phyloP scores from a whole-genome alignment of 2,797 vertebrate genomes.

The Pitangus sulphuratus region DNA sequence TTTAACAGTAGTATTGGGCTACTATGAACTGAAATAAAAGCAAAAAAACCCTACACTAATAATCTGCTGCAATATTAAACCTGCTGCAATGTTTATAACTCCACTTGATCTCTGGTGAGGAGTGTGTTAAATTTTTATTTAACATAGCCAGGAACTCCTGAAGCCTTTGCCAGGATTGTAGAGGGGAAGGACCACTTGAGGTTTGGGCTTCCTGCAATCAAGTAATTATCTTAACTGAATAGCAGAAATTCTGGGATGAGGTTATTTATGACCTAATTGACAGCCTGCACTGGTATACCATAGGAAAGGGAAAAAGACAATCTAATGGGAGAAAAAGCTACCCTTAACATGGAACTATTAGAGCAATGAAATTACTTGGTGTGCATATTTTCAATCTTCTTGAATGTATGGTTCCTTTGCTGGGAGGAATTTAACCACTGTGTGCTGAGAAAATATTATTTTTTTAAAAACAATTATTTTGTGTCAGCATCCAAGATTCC shows the following conservation, averaged over 20 bases:
- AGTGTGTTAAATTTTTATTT: slow-evolving; percentile 4
- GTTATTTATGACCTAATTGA: slow-evolving; percentile 25
- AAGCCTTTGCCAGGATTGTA: not conserved
- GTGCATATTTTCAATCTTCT: not conserved
- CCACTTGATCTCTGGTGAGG: not conserved
- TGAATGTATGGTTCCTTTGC: not conserved
- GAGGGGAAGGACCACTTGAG: not conserved
- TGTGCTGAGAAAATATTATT: not conserved
- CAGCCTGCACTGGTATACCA: not conserved
- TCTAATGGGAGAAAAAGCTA: not conserved
- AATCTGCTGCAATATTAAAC: not conserved
- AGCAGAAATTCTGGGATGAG: slow-evolving; percentile 16
- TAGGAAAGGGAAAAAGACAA: not conserved
- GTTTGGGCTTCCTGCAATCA: slow-evolving; percentile 17
- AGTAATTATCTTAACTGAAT: slow-evolving; percentile 33
- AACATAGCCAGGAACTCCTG: not conserved
- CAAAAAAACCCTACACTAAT: not conserved
- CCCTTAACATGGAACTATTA: not conserved
- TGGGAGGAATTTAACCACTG: not conserved
- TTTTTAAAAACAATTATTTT: not conserved
- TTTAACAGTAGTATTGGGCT: not conserved
- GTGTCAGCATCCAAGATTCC: slow-evolving; percentile 1
- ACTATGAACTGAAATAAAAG: not conserved
- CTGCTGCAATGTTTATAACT: not conserved
- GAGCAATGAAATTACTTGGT: not conserved